Evolutionary conservation across 2,797 vertebrate genomes (phyloP).

Genomic region (Sarcoramphus papa): DNA sequence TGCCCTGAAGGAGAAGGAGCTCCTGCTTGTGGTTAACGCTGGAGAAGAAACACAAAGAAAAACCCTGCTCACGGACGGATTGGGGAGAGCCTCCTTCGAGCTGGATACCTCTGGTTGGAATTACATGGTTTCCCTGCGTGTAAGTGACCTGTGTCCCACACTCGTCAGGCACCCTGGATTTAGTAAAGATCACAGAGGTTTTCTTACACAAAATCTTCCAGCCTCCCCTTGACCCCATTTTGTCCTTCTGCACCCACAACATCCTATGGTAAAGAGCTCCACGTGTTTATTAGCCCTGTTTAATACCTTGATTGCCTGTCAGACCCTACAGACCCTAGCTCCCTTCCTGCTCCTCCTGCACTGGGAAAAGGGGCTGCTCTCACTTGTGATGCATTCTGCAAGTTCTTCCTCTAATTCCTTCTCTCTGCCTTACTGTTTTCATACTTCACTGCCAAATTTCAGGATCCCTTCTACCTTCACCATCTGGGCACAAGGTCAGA

Average conservation of each 20-base stretch:
- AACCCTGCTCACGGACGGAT: neutral
- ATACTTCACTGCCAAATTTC: neutral
- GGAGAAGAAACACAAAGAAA: fast-evolving
- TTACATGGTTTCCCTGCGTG: fast-evolving
- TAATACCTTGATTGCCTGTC: neutral
- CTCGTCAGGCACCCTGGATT: neutral
- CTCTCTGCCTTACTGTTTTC: neutral
- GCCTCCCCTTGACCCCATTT: neutral
- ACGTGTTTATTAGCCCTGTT: neutral
- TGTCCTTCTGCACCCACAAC: neutral
- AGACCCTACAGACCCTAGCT: neutral
- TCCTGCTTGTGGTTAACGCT: fast-evolving
- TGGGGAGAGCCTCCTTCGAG: neutral
- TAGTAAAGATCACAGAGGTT: neutral
- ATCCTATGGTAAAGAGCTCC: neutral
- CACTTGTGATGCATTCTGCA: neutral
- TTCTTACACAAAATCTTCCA: neutral
- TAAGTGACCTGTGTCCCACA: neutral
- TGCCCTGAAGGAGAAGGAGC: neutral
- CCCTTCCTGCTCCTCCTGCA: neutral
- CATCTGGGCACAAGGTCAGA: neutral
- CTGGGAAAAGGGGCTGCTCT: neutral
- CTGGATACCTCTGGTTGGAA: neutral
- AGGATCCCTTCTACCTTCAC: neutral
- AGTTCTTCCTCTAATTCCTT: neutral